Conservation (phyloP, 2,113 vertebrate genomes). For the Corythornis vintsioides region DNA sequence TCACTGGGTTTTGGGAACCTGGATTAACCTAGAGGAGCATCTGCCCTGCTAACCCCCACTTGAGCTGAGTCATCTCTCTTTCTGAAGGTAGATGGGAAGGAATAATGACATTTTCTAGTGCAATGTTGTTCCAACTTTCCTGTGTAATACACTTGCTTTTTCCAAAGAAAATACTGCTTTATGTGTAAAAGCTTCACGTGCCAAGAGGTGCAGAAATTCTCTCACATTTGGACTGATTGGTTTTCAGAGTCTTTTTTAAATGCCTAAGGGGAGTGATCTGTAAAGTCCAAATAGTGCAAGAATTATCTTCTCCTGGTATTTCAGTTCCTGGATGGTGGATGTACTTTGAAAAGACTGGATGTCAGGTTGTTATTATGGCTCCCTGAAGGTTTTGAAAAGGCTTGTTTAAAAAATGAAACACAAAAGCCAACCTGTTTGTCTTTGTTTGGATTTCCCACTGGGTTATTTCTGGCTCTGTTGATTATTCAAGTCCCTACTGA, state of each 20-base stretch:
- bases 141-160: background rate
- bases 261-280: background rate
- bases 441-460: conserved; percentile 6
- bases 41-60: background rate
- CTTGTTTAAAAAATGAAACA: background rate
- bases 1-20: background rate
- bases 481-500: background rate
- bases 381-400: background rate
- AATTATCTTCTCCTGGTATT: background rate
- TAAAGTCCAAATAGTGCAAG: background rate
- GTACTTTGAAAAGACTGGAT: background rate
- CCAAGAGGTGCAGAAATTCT: background rate
- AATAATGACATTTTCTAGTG: background rate
- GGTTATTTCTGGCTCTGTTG: conserved; percentile 5
- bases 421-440: background rate
- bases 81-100: background rate
- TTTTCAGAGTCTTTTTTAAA: background rate
- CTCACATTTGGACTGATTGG: background rate
- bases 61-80: background rate
- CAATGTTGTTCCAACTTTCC: background rate
- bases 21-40: background rate
- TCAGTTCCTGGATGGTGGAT: background rate
- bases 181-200: background rate
- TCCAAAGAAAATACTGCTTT: background rate
- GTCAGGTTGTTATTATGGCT: background rate